Evolutionary conservation across 1,140 invertebrate genomes (phyloP).

Genomic region (Scylla paramamosain): DNA sequence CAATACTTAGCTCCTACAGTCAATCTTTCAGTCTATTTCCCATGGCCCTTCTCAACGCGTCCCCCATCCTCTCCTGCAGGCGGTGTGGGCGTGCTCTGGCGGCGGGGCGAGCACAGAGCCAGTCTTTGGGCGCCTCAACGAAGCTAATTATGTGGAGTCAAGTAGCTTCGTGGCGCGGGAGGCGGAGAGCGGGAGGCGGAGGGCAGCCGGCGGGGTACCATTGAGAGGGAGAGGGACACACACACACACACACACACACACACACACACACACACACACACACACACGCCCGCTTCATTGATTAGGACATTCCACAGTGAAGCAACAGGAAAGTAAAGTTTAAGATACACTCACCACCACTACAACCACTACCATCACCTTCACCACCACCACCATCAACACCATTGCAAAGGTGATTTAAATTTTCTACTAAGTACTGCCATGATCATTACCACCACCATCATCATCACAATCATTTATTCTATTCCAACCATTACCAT

Average conservation of each 20-base stretch:
- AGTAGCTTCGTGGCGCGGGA: not conserved
- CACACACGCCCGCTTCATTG: not conserved
- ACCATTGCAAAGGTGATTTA: too few relatives aligned
- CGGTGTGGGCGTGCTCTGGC: not conserved
- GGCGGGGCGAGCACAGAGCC: not conserved
- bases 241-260: conserved; percentile 20
- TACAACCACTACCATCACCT: too few relatives aligned
- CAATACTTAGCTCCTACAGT: too few relatives aligned
- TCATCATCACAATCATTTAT: too few relatives aligned
- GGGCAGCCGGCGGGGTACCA: not conserved
- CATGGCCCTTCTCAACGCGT: not conserved
- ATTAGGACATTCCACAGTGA: too few relatives aligned
- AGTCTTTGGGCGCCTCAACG: not conserved
- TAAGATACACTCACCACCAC: too few relatives aligned
- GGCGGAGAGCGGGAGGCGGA: too few relatives aligned
- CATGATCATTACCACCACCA: too few relatives aligned
- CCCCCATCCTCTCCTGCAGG: not conserved
- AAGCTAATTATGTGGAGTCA: not conserved
- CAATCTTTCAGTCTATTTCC: not conserved
- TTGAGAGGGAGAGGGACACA: not conserved
- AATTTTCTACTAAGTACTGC: too few relatives aligned
- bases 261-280: conserved; percentile 20
- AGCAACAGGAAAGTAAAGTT: too few relatives aligned
- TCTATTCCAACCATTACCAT: too few relatives aligned
- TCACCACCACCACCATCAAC: too few relatives aligned